phyloP scores from a whole-genome alignment of 2,113 vertebrate species.

The Thinocorus orbignyianus region DNA sequence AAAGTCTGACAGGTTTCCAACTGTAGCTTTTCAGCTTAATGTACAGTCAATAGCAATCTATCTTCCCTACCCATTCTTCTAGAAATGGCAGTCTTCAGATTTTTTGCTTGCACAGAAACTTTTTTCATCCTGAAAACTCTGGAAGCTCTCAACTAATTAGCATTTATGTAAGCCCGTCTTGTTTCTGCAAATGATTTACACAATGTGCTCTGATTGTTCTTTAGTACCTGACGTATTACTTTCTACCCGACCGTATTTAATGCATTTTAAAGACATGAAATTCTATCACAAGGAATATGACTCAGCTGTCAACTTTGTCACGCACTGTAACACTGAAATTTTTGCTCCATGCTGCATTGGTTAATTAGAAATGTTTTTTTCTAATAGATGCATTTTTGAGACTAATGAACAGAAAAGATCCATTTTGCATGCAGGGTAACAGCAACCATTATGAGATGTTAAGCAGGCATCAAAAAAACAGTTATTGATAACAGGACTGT shows the following conservation, averaged over 20 bases:
- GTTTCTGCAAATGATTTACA: constrained; percentile 9
- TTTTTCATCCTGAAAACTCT: constrained; percentile 1
- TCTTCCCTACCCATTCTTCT: background rate
- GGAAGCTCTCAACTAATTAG: background rate
- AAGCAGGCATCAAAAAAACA: background rate
- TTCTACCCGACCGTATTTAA: background rate
- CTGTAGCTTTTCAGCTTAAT: constrained; percentile 39
- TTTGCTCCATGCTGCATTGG: background rate
- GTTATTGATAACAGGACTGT: background rate
- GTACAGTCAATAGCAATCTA: constrained; percentile 12
- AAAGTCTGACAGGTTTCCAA: background rate
- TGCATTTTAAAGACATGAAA: background rate
- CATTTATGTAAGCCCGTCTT: background rate
- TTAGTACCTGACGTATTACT: background rate
- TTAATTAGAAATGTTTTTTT: background rate
- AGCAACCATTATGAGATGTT: background rate
- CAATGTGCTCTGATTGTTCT: constrained; percentile 11
- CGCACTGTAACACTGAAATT: background rate
- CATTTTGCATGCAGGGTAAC: background rate
- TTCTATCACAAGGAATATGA: background rate
- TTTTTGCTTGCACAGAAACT: background rate
- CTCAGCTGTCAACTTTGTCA: constrained; percentile 2
- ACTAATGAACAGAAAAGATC: background rate
- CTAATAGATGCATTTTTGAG: background rate
- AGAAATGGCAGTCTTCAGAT: background rate